A percentile compares a stretch with the other conserved stretches of the same genome.
Conservation (phyloP, 2,113 vertebrate genomes). For the Megaceryle torquata region DNA sequence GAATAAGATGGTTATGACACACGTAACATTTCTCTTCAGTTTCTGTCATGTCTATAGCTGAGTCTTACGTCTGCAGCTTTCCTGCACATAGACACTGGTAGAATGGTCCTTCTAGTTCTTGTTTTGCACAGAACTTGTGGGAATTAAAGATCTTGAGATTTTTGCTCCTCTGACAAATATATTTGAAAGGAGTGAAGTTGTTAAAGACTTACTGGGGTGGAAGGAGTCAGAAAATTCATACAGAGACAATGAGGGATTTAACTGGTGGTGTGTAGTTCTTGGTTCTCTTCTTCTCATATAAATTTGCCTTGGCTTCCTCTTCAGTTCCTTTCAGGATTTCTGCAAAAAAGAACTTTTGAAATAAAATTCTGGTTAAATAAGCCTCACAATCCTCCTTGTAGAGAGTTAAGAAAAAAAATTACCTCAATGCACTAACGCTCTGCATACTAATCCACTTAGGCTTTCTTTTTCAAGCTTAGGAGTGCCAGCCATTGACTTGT, state of each 20-base stretch:
- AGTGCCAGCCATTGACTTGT: conserved; percentile 27
- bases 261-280: background rate
- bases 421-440: background rate
- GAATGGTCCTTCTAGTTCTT: background rate
- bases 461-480: conserved; percentile 23
- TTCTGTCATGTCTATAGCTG: background rate
- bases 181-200: background rate
- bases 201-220: background rate
- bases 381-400: background rate
- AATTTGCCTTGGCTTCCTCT: background rate
- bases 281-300: background rate
- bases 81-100: background rate
- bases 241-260: background rate
- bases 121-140: background rate
- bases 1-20: background rate
- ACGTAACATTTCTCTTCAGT: background rate
- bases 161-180: background rate
- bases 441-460: conserved; percentile 53
- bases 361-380: background rate
- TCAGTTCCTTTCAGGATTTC: background rate
- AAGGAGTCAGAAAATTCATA: background rate
- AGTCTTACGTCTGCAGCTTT: background rate
- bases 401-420: conserved; percentile 4
- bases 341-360: background rate
- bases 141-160: background rate